Percentiles rank a stretch among this genome's conserved stretches.
These are phyloP conservation scores for Tragelaphus imberbis DNA, from an alignment of 2,113 vertebrate species.

Conservation along the genomic window DNA sequence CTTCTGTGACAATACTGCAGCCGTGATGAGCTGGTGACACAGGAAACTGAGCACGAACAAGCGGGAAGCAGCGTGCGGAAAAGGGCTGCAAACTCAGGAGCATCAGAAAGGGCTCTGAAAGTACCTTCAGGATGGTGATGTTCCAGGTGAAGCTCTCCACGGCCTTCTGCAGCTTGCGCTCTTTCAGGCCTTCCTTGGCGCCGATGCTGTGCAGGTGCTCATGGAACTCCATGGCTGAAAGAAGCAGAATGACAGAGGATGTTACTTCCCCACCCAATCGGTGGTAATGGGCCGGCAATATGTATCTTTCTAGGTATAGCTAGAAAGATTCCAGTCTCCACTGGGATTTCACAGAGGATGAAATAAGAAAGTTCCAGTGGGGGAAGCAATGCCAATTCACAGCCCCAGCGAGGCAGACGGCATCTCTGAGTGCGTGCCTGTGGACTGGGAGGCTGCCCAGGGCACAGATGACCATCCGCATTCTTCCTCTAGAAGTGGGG, in stretches of 20 bases:
- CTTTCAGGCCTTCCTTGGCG: constrained; percentile 94
- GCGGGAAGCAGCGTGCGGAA: not conserved
- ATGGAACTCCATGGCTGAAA: constrained; percentile 95
- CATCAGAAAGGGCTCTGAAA: not conserved
- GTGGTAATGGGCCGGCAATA: not conserved
- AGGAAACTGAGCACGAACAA: fast-evolving
- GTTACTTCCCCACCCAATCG: not conserved
- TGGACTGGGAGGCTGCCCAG: not conserved
- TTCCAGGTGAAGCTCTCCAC: constrained; percentile 99
- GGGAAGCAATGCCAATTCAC: not conserved
- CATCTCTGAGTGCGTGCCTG: fast-evolving
- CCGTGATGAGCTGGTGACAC: not conserved
- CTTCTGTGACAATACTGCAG: fast-evolving
- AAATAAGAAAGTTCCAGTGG: not conserved
- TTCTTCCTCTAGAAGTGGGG: not conserved
- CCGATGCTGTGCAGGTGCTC: constrained; percentile 93
- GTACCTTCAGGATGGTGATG: constrained; percentile 98
- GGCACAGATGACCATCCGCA: fast-evolving
- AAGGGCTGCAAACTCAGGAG: fast-evolving
- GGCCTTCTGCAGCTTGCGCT: constrained; percentile 93
- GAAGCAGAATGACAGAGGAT: constrained; percentile 30
- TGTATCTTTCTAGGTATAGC: not conserved
- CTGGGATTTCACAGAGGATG: not conserved
- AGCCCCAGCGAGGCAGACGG: fast-evolving
- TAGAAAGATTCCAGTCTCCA: not conserved